A percentile compares a stretch with the other conserved stretches of the same genome.
phyloP scores from a whole-genome alignment of 2,113 vertebrate species.

The Piprites chloris region DNA sequence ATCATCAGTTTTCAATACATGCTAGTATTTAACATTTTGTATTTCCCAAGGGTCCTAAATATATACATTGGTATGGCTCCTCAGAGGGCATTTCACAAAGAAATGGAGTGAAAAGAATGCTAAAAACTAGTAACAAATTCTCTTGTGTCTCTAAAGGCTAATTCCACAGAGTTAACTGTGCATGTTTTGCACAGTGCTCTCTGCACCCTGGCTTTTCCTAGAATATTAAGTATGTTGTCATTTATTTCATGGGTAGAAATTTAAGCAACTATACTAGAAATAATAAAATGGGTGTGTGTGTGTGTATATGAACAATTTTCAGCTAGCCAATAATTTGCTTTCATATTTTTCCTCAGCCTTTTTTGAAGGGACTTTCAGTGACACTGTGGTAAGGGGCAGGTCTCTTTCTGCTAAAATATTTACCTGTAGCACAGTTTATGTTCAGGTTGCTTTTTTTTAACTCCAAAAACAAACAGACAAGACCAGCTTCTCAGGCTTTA shows the following conservation, averaged over 20 bases:
- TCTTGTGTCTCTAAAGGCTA: background rate
- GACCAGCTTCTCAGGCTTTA: background rate
- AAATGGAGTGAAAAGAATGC: background rate
- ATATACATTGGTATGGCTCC: background rate
- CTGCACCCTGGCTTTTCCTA: background rate
- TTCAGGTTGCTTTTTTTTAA: background rate
- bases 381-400: background rate
- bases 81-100: background rate
- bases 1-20: background rate
- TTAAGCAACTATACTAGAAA: background rate
- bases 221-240: background rate
- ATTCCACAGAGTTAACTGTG: background rate
- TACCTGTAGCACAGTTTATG: background rate
- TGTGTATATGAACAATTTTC: background rate
- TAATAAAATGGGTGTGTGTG: background rate
- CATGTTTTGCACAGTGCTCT: background rate
- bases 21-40: background rate
- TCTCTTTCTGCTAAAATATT: background rate
- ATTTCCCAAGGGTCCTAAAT: background rate
- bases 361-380: background rate
- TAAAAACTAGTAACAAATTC: background rate
- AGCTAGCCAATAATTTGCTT: background rate
- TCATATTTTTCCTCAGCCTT: background rate
- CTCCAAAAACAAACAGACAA: background rate
- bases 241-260: background rate